Conservation (phyloP, 2,113 vertebrate species). For the Solea solea region DNA sequence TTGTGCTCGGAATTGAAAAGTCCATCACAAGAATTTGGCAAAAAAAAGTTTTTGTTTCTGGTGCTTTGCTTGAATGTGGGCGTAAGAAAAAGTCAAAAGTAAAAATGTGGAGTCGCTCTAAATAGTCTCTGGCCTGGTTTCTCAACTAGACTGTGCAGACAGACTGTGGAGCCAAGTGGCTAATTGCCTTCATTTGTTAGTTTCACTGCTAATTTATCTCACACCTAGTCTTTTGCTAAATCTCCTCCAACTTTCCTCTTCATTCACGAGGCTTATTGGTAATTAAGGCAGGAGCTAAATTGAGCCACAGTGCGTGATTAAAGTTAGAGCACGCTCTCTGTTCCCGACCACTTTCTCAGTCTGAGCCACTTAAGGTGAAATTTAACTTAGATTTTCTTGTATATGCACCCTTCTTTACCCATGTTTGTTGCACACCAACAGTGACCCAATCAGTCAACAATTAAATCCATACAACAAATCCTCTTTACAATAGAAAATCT, state of each 20-base stretch:
- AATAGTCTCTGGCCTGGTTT: constrained; percentile 71
- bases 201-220: constrained; percentile 78
- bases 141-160: constrained; percentile 56
- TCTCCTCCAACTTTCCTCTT: constrained; percentile 50
- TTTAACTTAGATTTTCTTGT: too few species aligned
- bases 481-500: too few species aligned
- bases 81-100: constrained; percentile 48
- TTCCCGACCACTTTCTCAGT: constrained; percentile 47
- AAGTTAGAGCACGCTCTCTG: constrained; percentile 39
- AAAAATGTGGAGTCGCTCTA: constrained; percentile 51
- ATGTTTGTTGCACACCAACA: too few species aligned
- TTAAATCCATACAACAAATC: too few species aligned
- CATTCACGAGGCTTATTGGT: constrained; percentile 38
- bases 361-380: constrained; percentile 43
- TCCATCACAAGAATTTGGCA: constrained; percentile 15
- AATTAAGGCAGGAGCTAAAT: constrained; percentile 68
- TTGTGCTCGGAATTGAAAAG: constrained; percentile 13
- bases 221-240: constrained; percentile 59
- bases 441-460: too few species aligned
- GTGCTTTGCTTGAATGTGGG: constrained; percentile 42
- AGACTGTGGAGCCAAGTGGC: constrained; percentile 57
- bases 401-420: too few species aligned
- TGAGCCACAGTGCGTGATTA: constrained; percentile 55
- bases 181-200: constrained; percentile 82
- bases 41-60: constrained; percentile 3